phyloP scores from a whole-genome alignment of 2,888 invertebrate species.

The Harpalus rubripes region DNA sequence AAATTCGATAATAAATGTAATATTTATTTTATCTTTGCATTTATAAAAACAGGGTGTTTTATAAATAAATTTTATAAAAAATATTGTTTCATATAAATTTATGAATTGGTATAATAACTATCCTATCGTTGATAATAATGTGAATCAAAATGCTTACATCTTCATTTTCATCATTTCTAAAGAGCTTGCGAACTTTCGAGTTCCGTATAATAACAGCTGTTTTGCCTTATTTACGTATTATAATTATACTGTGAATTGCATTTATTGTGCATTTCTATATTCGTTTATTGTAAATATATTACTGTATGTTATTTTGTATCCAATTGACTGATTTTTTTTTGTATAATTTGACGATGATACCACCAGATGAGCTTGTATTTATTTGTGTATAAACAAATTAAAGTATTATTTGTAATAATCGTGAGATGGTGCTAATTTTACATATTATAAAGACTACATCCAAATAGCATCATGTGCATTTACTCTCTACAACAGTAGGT shows the following conservation, averaged over 20 bases:
- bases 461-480: conserved; percentile 57
- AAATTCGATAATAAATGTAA: too few relatives aligned
- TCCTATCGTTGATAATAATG: background rate
- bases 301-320: conserved; percentile 28
- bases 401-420: conserved; percentile 57
- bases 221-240: conserved; percentile 26
- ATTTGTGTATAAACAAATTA: conserved; percentile 43
- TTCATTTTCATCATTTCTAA: conserved; percentile 40
- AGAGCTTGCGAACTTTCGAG: conserved; percentile 32
- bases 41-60: conserved; percentile 1
- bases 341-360: conserved; percentile 59
- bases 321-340: conserved; percentile 53
- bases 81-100: too few relatives aligned
- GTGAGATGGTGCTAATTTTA: conserved; percentile 64
- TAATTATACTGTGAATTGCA: background rate
- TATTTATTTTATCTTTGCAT: background rate
- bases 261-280: conserved; percentile 55
- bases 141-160: background rate
- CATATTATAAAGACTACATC: conserved; percentile 55
- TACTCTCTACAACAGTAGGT: conserved; percentile 1
- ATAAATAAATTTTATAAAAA: background rate
- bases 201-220: conserved; percentile 32
- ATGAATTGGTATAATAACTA: too few relatives aligned
- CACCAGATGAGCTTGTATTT: conserved; percentile 59
- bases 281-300: conserved; percentile 27